Percentiles rank a stretch among this genome's conserved stretches.
Conservation (phyloP, 1,140 invertebrate genomes). For the Streblospio benedicti region DNA sequence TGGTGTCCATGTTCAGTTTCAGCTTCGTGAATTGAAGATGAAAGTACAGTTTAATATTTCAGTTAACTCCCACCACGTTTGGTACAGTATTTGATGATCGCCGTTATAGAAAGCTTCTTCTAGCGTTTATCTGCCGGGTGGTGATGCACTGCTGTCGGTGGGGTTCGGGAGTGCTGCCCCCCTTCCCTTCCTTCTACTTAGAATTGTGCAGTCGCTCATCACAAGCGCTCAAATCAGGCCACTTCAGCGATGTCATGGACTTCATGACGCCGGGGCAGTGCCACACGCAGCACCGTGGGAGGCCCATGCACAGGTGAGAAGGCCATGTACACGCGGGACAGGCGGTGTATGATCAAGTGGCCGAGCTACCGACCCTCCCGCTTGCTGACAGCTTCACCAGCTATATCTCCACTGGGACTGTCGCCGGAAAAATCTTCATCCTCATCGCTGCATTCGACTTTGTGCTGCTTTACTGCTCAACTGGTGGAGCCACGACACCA, state of each 20-base stretch:
- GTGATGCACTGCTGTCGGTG: slow-evolving; percentile 95
- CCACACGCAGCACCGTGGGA: slow-evolving; percentile 51
- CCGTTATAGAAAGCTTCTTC: too few relatives aligned
- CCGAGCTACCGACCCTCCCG: slow-evolving; percentile 22
- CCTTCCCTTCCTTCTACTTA: slow-evolving; percentile 80
- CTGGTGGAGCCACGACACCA: slow-evolving; percentile 63
- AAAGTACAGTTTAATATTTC: too few relatives aligned
- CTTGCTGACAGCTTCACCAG: slow-evolving; percentile 30
- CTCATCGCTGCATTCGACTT: slow-evolving; percentile 70
- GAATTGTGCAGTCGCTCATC: slow-evolving; percentile 60
- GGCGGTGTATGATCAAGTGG: slow-evolving; percentile 70
- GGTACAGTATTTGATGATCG: too few relatives aligned
- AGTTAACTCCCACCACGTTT: too few relatives aligned
- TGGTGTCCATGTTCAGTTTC: too few relatives aligned
- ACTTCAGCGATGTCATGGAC: slow-evolving; percentile 64
- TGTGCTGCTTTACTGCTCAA: slow-evolving; percentile 64
- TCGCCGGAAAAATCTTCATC: slow-evolving; percentile 60
- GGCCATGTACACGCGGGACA: slow-evolving; percentile 90
- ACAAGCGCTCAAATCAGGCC: slow-evolving; percentile 47
- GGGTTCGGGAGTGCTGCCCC: slow-evolving; percentile 95
- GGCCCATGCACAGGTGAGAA: slow-evolving; percentile 69
- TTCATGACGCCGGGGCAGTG: slow-evolving; percentile 47
- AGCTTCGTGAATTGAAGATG: too few relatives aligned
- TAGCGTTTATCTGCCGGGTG: slow-evolving; percentile 93
- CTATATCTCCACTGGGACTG: slow-evolving; percentile 36